Evolutionary conservation across 2,888 invertebrate species (phyloP).

Genomic region (Trichopoda pennipes): DNA sequence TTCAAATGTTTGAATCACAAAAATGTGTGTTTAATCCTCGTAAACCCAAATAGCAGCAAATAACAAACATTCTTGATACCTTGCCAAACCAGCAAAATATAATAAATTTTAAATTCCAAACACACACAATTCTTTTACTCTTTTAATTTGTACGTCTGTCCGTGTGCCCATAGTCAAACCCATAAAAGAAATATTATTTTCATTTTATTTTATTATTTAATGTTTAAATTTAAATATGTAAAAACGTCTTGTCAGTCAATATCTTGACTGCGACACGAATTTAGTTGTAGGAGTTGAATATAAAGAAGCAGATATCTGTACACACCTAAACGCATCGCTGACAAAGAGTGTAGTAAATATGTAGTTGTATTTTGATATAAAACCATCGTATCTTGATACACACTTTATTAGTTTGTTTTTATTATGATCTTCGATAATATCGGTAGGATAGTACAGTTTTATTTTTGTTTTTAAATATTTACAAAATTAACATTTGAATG

Average conservation of each 20-base stretch:
- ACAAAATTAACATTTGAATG: too few relatives aligned
- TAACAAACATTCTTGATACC: conserved; percentile 34
- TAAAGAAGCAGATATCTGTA: conserved; percentile 7
- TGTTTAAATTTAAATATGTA: neutral
- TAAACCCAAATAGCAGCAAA: conserved; percentile 11
- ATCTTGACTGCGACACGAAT: conserved; percentile 44
- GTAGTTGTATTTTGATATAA: neutral
- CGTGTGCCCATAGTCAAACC: conserved; percentile 4
- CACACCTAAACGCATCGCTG: neutral
- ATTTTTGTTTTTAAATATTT: too few relatives aligned
- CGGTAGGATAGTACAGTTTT: too few relatives aligned
- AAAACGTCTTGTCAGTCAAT: conserved; percentile 38
- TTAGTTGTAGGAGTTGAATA: conserved; percentile 49
- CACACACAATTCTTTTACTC: conserved; percentile 47
- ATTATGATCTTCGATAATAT: too few relatives aligned
- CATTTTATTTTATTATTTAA: conserved; percentile 4
- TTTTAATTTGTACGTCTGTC: conserved; percentile 17
- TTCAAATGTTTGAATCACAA: conserved; percentile 13
- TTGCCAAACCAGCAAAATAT: conserved; percentile 33
- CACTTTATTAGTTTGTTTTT: too few relatives aligned
- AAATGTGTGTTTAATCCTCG: neutral
- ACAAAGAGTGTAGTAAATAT: neutral
- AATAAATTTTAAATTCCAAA: conserved; percentile 52
- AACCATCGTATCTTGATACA: neutral
- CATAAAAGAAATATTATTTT: conserved; percentile 19